Evolutionary conservation across 2,888 invertebrate species (phyloP).

Genomic region (Clostera curtula): DNA sequence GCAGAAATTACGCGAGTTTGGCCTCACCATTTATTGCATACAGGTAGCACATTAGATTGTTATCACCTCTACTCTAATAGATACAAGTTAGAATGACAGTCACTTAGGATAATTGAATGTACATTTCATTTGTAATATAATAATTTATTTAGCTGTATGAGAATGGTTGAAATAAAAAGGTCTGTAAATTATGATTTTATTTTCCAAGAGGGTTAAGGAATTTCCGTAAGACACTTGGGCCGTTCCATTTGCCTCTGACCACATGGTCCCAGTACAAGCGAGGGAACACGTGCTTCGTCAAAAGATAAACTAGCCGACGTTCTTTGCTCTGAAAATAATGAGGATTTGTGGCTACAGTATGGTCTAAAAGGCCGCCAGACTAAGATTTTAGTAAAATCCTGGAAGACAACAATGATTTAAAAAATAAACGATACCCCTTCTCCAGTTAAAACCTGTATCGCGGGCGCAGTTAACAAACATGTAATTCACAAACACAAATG

Average conservation of each 20-base stretch:
- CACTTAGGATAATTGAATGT: not conserved
- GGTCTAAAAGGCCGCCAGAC: too few relatives aligned
- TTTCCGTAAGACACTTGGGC: conserved; percentile 77
- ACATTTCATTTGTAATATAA: conserved; percentile 1
- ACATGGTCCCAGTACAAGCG: conserved; percentile 90
- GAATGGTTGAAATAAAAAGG: conserved; percentile 18
- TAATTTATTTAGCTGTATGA: conserved; percentile 8
- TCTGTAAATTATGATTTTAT: conserved; percentile 11
- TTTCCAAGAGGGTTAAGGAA: conserved; percentile 45
- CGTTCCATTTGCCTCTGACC: conserved; percentile 87
- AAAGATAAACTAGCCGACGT: conserved; percentile 77
- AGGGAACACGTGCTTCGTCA: conserved; percentile 91
- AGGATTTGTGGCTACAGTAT: too few relatives aligned
- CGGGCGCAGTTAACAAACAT: too few relatives aligned
- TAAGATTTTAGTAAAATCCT: too few relatives aligned
- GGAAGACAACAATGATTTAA: too few relatives aligned
- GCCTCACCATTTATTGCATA: too few relatives aligned
- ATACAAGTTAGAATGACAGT: not conserved
- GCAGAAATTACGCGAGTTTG: too few relatives aligned
- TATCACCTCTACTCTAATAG: not conserved
- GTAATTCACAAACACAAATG: too few relatives aligned
- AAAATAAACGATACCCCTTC: too few relatives aligned
- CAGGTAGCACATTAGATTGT: not conserved
- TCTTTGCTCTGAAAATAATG: conserved; percentile 64
- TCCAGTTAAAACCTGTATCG: too few relatives aligned